Conservation (phyloP, 2,888 invertebrate species). For the Caenorhabditis sulstoni region DNA sequence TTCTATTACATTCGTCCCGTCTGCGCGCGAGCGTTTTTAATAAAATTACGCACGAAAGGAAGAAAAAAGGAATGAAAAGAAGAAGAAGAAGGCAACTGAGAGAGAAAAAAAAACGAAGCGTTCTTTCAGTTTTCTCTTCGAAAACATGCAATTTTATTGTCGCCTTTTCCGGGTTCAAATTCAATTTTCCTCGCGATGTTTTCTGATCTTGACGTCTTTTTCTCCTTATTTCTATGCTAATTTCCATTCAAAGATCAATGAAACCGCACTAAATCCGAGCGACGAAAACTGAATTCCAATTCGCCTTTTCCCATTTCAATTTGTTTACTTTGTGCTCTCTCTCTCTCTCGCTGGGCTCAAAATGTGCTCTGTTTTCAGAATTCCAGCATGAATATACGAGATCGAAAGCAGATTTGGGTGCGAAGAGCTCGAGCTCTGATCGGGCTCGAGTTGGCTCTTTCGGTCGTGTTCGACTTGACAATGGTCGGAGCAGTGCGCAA, state of each 20-base stretch:
- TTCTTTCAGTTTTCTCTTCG: not conserved
- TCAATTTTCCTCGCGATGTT: slow-evolving; percentile 1
- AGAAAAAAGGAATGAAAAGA: not conserved
- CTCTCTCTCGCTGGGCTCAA: not conserved
- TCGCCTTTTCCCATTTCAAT: not conserved
- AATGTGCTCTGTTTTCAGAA: not conserved
- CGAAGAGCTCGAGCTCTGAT: slow-evolving; percentile 27
- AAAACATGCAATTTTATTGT: not conserved
- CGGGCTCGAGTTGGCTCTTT: slow-evolving; percentile 32
- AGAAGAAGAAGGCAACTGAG: not conserved
- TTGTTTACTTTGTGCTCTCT: slow-evolving; percentile 5
- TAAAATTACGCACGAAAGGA: slow-evolving; percentile 14
- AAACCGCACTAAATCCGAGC: not conserved
- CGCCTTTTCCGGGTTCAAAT: slow-evolving; percentile 20
- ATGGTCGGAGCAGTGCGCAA: slow-evolving; percentile 41
- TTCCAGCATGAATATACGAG: slow-evolving; percentile 25
- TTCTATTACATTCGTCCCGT: slow-evolving; percentile 17
- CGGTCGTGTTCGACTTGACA: slow-evolving; percentile 40
- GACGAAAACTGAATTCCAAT: no score
- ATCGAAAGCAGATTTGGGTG: slow-evolving; percentile 44
- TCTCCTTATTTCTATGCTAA: no score
- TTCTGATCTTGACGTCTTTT: not conserved
- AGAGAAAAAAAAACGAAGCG: slow-evolving; percentile 1
- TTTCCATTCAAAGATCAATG: not conserved
- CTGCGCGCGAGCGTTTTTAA: not conserved